These are phyloP conservation scores for Heliconius aoede DNA, from an alignment of 2,888 invertebrate genomes.

Conservation along the genomic window DNA sequence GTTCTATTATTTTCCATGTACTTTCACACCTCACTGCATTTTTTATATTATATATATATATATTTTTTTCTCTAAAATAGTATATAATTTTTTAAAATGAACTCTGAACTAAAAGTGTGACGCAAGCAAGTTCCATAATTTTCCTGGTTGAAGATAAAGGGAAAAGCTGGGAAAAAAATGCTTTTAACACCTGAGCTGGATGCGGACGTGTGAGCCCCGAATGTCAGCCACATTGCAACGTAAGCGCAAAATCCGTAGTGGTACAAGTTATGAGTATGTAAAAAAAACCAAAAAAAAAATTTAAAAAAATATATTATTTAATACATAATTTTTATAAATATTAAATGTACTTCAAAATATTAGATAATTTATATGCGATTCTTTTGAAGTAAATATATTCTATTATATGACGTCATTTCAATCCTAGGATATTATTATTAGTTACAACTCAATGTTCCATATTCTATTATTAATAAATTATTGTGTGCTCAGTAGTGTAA, in stretches of 20 bases:
- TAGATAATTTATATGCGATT: no score
- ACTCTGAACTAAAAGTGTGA: slow-evolving; percentile 32
- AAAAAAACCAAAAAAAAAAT: no score
- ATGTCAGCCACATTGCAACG: slow-evolving; percentile 69
- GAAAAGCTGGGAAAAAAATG: slow-evolving; percentile 52
- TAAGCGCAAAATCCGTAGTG: slow-evolving; percentile 59
- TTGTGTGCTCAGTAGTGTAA: slow-evolving; percentile 1
- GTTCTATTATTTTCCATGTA: background rate
- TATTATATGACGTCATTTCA: no score
- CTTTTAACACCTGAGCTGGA: slow-evolving; percentile 60
- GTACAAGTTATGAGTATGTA: slow-evolving; percentile 48
- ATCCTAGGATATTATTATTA: no score
- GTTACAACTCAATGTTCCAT: no score
- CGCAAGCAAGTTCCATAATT: slow-evolving; percentile 35
- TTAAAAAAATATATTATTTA: background rate
- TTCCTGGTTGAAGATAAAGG: slow-evolving; percentile 44
- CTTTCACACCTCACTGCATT: background rate
- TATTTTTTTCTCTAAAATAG: background rate
- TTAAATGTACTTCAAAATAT: no score
- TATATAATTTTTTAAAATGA: slow-evolving; percentile 26
- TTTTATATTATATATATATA: background rate
- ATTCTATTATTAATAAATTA: background rate
- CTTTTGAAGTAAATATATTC: background rate
- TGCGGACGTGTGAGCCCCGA: slow-evolving; percentile 65
- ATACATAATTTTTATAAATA: no score